Evolutionary conservation across 2,797 vertebrate genomes (phyloP).

Genomic region (Rhinichthys osculus): DNA sequence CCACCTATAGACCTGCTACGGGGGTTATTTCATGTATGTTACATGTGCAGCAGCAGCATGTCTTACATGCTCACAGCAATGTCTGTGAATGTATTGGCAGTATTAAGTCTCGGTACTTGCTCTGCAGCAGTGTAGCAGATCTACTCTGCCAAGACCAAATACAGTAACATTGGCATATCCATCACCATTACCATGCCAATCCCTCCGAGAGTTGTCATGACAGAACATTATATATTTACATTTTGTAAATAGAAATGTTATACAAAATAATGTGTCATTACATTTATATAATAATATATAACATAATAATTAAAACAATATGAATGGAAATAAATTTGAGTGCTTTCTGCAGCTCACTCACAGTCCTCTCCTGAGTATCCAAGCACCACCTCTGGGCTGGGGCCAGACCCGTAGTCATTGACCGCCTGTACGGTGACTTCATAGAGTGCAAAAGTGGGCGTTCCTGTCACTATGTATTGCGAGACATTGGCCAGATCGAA

Average conservation of each 20-base stretch:
- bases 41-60: no score
- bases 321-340: not conserved
- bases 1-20: no score
- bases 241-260: not conserved
- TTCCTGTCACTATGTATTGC: slow-evolving; percentile 86
- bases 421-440: slow-evolving; percentile 92
- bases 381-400: slow-evolving; percentile 80
- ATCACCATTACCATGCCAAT: no score
- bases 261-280: not conserved
- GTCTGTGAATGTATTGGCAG: no score
- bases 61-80: no score
- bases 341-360: slow-evolving; percentile 76
- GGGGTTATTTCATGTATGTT: no score
- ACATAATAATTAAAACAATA: not conserved
- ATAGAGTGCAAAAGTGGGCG: slow-evolving; percentile 87
- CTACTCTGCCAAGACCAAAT: no score
- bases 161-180: no score
- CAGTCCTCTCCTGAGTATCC: slow-evolving; percentile 95
- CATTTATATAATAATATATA: not conserved
- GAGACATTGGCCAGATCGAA: slow-evolving; percentile 87
- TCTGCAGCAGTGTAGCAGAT: no score
- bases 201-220: no score
- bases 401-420: slow-evolving; percentile 88
- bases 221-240: not conserved
- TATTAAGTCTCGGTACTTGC: no score